Base-by-base conservation (phyloP, 2,113 vertebrate species). In the Pristiophorus japonicus region DNA sequence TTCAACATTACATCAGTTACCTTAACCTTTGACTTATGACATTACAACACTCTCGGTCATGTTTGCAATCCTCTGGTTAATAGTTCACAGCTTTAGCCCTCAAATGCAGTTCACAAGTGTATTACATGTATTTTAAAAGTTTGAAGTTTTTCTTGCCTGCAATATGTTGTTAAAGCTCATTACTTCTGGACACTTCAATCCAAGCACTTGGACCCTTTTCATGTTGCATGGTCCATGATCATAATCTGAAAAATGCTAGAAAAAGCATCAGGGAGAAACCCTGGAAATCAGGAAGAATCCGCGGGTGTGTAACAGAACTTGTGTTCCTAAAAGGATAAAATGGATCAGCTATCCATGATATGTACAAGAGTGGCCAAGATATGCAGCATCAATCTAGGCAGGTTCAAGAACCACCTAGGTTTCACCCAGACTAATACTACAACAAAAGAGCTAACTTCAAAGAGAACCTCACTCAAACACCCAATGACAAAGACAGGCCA, bases 391-490 rank as follows among this genome's bases (percentile, higher is more conserved):
- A 94, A 73, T 30, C 65, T 18, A 47, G 22, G 65, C 93, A 94
- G 2, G 38, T 70, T 45, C 65, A 94, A 94, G 66, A 51, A 94
- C 27, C 10, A 51, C 27, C 66, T 30, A 94, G 27, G 8, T 94
- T 94, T 27, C 65, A 70, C 24, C 45, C 45, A 70, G 22, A 94
- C 27, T 94, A 51, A 94, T 51, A 70, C 22, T 47, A 30, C 65
- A 70, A 67, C 93, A 94, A 94, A 93, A 47, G 65, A 51, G 93
- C 22, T 30, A 51, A 94, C 66, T 70, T 94, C 93, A 94, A 94
- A 94, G 66, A 94, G 27, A 94, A 51, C 93, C 63, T n/a, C 65
- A 67, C 42, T 94, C 93, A 94, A 51, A 73, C 6, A 8, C 42
- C 65, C 93, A 70, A 34, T 51, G 65, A 70, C 27, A 30, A 94